Base-by-base conservation (phyloP, 2,888 invertebrate species). In the Acleris emargana region DNA sequence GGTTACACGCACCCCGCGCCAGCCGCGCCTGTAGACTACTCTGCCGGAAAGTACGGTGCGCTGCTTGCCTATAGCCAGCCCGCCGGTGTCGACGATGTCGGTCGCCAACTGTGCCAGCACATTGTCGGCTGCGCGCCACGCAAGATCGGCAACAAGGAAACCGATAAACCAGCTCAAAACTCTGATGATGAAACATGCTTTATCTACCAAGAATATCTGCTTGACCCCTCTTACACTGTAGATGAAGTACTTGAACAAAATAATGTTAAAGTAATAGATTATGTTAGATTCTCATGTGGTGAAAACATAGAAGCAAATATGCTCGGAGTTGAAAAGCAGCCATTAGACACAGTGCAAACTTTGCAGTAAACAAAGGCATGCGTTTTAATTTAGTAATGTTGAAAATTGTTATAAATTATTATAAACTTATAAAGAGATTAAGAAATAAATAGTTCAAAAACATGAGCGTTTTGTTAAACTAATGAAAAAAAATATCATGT, bases 271-370 rank as follows among this genome's bases (percentile, higher is more conserved):
- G 89, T 98, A 20, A 77, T 97, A 9, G 97, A 98, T 84, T 99
- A 97, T 85, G 94, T 95, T 68, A 94, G 99, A 69, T 97, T 96
- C 86, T 97, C 97, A 81, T 97, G 97, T 83, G 98, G 99, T 1
- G 98, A 97, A 86, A 75, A 76, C 20, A 72, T 83, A 16, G 88
- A 89, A 73, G 76, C 80, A 6, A 82, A 73, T 58, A 80, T 91
- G 83, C 88, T 84, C 11, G 92, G 91, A n/a, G 87, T 90, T 67
- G 92, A 89, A 69, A 91, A 89, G 69, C 89, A 93, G 73, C 89
- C 92, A 5, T 82, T 95, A 70, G 94, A 95, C 68, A 90, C 90
- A 51, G 91, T 95, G 42, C 94, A 95, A 86, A 94, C 94, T 58
- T 93, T 95, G 78, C 95, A 95, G 82, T 95, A 88, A 88, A 76